phyloP scores from a whole-genome alignment of 1,140 invertebrate genomes.

The Steinernema khuongi region DNA sequence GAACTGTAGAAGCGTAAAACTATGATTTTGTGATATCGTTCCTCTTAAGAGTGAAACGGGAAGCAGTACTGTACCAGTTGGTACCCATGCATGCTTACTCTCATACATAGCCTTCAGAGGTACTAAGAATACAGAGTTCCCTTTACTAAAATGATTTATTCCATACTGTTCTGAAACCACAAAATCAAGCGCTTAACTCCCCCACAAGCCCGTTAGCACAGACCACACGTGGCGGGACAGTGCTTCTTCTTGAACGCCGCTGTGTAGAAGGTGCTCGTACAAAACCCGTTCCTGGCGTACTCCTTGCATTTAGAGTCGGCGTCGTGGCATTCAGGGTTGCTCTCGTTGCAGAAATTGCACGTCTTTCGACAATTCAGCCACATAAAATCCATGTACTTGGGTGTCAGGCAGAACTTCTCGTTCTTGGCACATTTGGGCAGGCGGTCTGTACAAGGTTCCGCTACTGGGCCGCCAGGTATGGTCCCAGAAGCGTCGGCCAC shows the following conservation, averaged over 20 bases:
- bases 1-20: too few species aligned
- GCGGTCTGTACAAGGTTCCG: not conserved
- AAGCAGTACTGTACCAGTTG: too few species aligned
- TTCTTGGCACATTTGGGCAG: not conserved
- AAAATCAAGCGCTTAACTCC: not conserved
- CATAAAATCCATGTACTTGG: not conserved
- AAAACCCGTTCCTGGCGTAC: not conserved
- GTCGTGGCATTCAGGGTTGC: not conserved
- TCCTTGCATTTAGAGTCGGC: not conserved
- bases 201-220: not conserved
- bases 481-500: too few species aligned
- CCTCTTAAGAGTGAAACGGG: too few species aligned
- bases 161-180: not conserved
- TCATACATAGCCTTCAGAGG: too few species aligned
- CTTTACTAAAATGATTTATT: not conserved
- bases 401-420: not conserved
- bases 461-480: not conserved
- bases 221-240: not conserved
- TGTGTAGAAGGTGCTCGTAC: not conserved
- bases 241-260: not conserved
- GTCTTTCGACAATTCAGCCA: not conserved
- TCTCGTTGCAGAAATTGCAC: not conserved
- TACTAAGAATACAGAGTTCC: too few species aligned
- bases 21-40: too few species aligned
- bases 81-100: too few species aligned